Evolutionary conservation across 2,888 invertebrate genomes (phyloP), one percentile per base, ranked within the genome.

Genomic region (Hydriomena furcata): DNA sequence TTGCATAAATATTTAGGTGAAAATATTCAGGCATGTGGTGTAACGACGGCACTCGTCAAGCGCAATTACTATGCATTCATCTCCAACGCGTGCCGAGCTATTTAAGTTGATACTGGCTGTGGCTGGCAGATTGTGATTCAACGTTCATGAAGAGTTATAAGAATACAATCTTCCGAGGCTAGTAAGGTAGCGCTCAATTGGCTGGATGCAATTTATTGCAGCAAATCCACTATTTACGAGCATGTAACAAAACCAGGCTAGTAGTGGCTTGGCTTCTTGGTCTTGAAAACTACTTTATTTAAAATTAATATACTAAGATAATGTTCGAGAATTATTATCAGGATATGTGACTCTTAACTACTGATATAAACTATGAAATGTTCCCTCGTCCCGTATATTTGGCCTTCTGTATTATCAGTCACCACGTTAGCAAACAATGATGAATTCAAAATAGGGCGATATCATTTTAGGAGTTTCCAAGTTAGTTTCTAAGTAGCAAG

Each of bases 61-160:
- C 64, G 72, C 79, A 85, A 86, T 86, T 84, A 84, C 73, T 73
- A 76, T 63, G 75, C 82, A 85, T 85, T 84, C 74, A 84, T 68
- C 63, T 68, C 63, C 65, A 69, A 79, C 80, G 77, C 82, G 82
- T 84, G 84, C 83, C 75, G 64, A 58, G 73, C 58, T 68, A 72
- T 69, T 69, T 65, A 71, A 74, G 71, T 70, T 66, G 68, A 59
- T 68, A 65, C 63, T 55, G 69, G 11, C 49, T 48, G 52, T 48
- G 49, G 55, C 38, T 36, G 42, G 52, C 37, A 34, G 12, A 34
- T 41, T 45, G 40, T 31, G 31, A 32, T 42, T 52, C 25, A 32
- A 28, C 37, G 28, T 37, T 35, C 20, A 47, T 44, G 37, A 47
- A 52, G 47, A 47, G 24, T 36, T 40, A 47, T 47, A 52, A 24